Percentiles rank a stretch among this genome's conserved stretches.
These are phyloP conservation scores for Temnothorax ravouxi DNA, from an alignment of 2,888 invertebrate species.

Conservation along the genomic window DNA sequence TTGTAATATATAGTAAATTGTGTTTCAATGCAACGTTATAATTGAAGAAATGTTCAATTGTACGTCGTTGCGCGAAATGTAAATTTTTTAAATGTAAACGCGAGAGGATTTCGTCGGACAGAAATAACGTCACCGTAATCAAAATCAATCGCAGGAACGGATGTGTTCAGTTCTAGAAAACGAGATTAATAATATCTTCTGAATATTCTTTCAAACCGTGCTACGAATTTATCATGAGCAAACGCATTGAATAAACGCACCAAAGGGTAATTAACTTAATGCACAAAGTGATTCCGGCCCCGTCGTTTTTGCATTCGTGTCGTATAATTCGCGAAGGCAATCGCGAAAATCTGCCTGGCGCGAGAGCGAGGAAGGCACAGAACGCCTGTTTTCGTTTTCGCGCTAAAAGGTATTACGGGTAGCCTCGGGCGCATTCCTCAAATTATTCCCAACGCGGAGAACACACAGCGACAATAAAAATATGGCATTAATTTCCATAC, in stretches of 20 bases:
- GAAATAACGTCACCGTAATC: slow-evolving; percentile 2
- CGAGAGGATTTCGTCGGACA: neutral
- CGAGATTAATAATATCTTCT: slow-evolving; percentile 32
- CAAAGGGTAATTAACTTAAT: slow-evolving; percentile 45
- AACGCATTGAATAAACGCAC: slow-evolving; percentile 49
- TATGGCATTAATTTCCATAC: slow-evolving; percentile 81
- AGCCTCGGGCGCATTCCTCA: slow-evolving; percentile 74
- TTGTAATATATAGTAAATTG: neutral
- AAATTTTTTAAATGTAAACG: neutral
- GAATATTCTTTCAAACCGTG: slow-evolving; percentile 30
- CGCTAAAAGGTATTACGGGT: slow-evolving; percentile 65
- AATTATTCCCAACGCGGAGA: slow-evolving; percentile 70
- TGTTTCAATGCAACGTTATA: neutral
- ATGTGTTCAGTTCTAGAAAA: slow-evolving; percentile 11
- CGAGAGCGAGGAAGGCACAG: slow-evolving; percentile 62
- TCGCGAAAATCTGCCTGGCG: slow-evolving; percentile 51
- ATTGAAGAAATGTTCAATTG: slow-evolving; percentile 13
- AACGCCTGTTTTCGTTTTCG: slow-evolving; percentile 62
- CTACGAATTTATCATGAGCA: slow-evolving; percentile 50
- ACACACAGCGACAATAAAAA: slow-evolving; percentile 76
- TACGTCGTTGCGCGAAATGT: neutral
- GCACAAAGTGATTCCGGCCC: slow-evolving; percentile 52
- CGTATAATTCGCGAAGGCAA: slow-evolving; percentile 59
- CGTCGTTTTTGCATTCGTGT: slow-evolving; percentile 56
- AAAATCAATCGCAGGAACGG: slow-evolving; percentile 17